phyloP scores from a whole-genome alignment of 2,888 invertebrate species.

The Tigriopus californicus region DNA sequence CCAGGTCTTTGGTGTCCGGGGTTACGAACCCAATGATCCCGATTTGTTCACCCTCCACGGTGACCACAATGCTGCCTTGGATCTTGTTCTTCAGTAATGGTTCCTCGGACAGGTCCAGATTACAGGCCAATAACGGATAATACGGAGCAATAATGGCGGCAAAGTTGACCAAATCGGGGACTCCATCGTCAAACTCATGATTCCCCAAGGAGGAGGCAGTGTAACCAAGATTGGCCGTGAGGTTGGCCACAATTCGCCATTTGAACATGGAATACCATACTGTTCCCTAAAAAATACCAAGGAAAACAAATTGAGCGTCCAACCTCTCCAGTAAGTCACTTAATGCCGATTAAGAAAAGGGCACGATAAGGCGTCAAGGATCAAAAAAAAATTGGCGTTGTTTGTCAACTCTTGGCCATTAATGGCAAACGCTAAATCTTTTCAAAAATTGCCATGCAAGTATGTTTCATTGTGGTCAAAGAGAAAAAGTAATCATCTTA shows the following conservation, averaged over 20 bases:
- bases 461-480: too few species aligned
- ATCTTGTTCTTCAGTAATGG: conserved; percentile 33
- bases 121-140: conserved; percentile 49
- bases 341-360: too few species aligned
- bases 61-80: conserved; percentile 38
- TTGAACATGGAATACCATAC: conserved; percentile 67
- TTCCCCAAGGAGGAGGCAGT: conserved; percentile 51
- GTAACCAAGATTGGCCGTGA: conserved; percentile 2
- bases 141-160: conserved; percentile 45
- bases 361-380: too few species aligned
- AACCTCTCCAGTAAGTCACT: neutral
- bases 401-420: too few species aligned
- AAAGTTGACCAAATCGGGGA: conserved; percentile 40
- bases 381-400: too few species aligned
- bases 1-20: conserved; percentile 45
- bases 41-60: conserved; percentile 38
- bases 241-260: conserved; percentile 46
- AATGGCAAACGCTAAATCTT: too few species aligned
- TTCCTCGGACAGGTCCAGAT: conserved; percentile 49
- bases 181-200: conserved; percentile 64
- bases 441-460: too few species aligned
- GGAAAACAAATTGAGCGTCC: neutral
- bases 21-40: conserved; percentile 60
- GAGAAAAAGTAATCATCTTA: too few species aligned
- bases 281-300: conserved; percentile 42